Evolutionary conservation across 2,113 vertebrate species (phyloP).

Genomic region (Limanda limanda): DNA sequence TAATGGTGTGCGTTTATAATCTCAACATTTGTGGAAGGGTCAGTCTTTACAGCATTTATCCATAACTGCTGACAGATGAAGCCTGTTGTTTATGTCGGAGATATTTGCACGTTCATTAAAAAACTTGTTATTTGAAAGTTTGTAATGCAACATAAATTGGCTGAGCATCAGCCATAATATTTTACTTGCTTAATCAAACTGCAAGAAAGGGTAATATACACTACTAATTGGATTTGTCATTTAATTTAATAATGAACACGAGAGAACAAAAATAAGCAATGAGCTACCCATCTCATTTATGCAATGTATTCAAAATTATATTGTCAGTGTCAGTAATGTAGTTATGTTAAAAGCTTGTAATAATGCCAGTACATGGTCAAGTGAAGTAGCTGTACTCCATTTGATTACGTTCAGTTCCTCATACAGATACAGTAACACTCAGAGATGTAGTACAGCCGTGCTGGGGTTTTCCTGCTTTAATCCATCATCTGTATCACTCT

Average conservation of each 20-base stretch:
- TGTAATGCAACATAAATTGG: conserved; percentile 73
- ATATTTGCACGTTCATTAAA: conserved; percentile 42
- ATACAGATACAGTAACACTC: not conserved
- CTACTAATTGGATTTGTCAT: conserved; percentile 77
- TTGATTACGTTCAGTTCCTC: conserved; percentile 2
- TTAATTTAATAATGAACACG: conserved; percentile 79
- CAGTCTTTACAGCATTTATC: not conserved
- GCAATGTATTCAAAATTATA: conserved; percentile 70
- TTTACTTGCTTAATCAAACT: conserved; percentile 77
- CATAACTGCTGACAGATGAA: conserved; percentile 19
- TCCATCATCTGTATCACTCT: conserved; percentile 10
- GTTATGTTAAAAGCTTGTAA: conserved; percentile 38
- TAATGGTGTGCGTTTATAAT: not conserved
- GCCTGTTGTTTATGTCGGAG: conserved; percentile 18
- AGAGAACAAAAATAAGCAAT: conserved; percentile 60
- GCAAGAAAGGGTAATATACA: conserved; percentile 73
- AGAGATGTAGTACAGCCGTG: conserved; percentile 4
- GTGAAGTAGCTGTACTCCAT: conserved; percentile 22
- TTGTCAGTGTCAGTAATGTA: conserved; percentile 54
- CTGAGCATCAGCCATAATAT: conserved; percentile 71
- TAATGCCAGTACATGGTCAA: conserved; percentile 9
- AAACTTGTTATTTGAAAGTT: conserved; percentile 66
- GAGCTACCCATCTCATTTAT: conserved; percentile 70
- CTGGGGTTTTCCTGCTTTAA: not conserved
- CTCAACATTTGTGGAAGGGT: not conserved